Evolutionary conservation across 2,797 vertebrate genomes (phyloP).

Genomic region (Pseudomugil gertrudae): DNA sequence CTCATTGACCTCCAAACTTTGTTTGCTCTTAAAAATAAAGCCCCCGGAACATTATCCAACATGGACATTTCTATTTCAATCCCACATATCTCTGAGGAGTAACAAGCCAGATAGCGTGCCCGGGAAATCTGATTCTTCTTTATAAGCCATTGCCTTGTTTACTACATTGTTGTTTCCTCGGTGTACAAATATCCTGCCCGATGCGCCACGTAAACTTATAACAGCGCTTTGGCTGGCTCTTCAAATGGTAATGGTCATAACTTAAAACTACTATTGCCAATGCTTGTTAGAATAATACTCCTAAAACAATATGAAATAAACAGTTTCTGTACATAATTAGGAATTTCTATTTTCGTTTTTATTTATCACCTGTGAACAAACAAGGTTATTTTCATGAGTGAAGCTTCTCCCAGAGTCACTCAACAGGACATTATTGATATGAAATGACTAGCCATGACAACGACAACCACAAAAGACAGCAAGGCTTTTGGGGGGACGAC

Average conservation of each 20-base stretch:
- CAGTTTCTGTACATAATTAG: not conserved
- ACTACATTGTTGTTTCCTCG: not conserved
- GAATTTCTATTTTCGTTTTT: too few species aligned
- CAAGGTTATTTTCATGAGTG: slow-evolving; percentile 1
- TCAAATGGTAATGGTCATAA: not conserved
- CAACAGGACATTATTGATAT: slow-evolving; percentile 25
- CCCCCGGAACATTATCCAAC: slow-evolving; percentile 45
- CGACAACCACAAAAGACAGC: slow-evolving; percentile 17
- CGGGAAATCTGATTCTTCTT: not conserved
- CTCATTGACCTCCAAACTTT: slow-evolving; percentile 75
- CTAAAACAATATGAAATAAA: not conserved
- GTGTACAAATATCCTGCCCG: not conserved
- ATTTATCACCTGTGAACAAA: not conserved
- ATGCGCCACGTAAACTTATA: slow-evolving; percentile 2
- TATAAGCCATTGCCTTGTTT: slow-evolving; percentile 1
- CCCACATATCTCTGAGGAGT: slow-evolving; percentile 38
- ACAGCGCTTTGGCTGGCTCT: not conserved
- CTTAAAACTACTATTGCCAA: not conserved
- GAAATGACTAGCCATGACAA: slow-evolving; percentile 12
- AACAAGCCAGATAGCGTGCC: not conserved
- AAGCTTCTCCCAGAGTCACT: slow-evolving; percentile 6
- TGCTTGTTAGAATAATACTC: not conserved
- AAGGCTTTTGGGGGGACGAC: not conserved
- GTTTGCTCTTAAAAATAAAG: slow-evolving; percentile 77
- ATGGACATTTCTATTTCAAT: slow-evolving; percentile 71